A percentile compares a stretch with the other conserved stretches of the same genome.
Evolutionary conservation across 2,797 vertebrate species (phyloP).

Genomic region (Manis javanica): DNA sequence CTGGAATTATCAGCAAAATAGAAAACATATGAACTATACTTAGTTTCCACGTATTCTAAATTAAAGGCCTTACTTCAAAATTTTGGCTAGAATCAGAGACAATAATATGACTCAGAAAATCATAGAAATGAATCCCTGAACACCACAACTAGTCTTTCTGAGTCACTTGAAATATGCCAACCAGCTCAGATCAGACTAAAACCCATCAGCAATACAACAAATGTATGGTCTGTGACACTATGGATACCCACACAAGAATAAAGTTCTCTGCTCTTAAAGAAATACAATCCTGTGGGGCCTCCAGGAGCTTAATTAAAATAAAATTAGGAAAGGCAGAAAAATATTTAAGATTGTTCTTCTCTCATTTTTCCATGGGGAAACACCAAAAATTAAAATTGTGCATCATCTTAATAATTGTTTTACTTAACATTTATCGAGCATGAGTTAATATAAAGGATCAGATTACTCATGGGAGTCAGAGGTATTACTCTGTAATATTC

Average conservation of each 20-base stretch:
- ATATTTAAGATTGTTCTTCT: not conserved
- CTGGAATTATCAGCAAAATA: conserved; percentile 53
- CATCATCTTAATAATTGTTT: conserved; percentile 46
- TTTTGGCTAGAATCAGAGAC: conserved; percentile 37
- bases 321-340: conserved; percentile 54
- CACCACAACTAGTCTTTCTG: conserved; percentile 26
- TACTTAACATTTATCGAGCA: conserved; percentile 42
- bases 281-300: not conserved
- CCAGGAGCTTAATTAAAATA: conserved; percentile 53
- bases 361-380: not conserved
- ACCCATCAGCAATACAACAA: conserved; percentile 18
- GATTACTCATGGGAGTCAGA: conserved; percentile 37
- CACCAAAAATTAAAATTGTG: conserved; percentile 29
- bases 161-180: conserved; percentile 32
- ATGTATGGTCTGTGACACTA: not conserved
- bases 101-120: conserved; percentile 34
- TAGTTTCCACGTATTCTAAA: conserved; percentile 27
- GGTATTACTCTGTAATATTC: not conserved
- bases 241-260: conserved; percentile 21
- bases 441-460: conserved; percentile 35
- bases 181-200: conserved; percentile 35
- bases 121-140: conserved; percentile 26
- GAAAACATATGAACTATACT: conserved; percentile 29
- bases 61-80: conserved; percentile 53
- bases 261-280: conserved; percentile 21